Conservation (phyloP, 2,797 vertebrate species). For the Leontopithecus rosalia region DNA sequence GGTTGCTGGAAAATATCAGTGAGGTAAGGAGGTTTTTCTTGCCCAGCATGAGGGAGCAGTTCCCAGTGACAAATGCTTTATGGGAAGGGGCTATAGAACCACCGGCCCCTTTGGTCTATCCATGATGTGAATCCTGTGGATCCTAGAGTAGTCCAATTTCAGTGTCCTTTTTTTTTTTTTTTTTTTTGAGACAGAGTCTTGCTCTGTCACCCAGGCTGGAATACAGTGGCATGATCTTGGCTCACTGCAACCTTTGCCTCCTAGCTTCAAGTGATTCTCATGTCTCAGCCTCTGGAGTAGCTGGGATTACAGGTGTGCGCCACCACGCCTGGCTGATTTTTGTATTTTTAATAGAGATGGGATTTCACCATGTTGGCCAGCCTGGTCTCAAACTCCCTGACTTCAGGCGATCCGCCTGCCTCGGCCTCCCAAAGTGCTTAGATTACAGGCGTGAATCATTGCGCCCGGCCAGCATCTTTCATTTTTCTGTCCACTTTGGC, state of each 20-base stretch:
- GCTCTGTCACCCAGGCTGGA: not conserved
- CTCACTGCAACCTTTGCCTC: not conserved
- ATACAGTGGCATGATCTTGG: not conserved
- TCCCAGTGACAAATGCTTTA: accelerated
- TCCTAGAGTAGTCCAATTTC: not conserved
- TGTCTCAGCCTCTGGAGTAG: not conserved
- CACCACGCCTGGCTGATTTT: not conserved
- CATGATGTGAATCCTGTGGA: accelerated
- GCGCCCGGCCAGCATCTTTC: accelerated
- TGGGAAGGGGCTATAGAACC: not conserved
- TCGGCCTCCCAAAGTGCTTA: not conserved
- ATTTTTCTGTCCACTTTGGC: not conserved
- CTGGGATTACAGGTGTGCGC: not conserved
- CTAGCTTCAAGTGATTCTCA: not conserved
- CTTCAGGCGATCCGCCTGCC: not conserved
- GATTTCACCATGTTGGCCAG: not conserved
- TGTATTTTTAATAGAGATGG: not conserved
- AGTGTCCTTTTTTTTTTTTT: not conserved
- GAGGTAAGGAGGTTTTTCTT: not conserved
- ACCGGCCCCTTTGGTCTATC: accelerated
- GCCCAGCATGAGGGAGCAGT: not conserved
- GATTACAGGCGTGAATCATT: not conserved
- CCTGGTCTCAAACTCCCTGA: not conserved
- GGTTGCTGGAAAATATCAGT: not conserved
- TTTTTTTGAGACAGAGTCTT: not conserved